Conservation (phyloP, 2,888 invertebrate genomes). For the Caenorhabditis virilis region DNA sequence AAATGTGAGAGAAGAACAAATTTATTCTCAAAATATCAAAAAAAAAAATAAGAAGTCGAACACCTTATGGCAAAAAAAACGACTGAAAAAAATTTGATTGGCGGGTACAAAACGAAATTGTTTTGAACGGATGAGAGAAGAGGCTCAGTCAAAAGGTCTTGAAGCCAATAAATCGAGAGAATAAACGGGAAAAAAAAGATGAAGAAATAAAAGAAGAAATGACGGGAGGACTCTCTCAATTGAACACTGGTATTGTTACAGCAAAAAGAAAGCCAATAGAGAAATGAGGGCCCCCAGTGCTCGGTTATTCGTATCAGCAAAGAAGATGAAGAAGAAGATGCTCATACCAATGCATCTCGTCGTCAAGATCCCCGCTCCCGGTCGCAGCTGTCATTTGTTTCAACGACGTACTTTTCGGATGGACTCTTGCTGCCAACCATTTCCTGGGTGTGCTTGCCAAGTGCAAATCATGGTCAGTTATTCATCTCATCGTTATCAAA, state of each 20-base stretch:
- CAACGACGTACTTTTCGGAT: background rate
- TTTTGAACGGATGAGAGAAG: background rate
- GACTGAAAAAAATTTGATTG: background rate
- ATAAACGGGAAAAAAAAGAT: too few relatives aligned
- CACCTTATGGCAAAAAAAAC: background rate
- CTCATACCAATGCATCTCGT: background rate
- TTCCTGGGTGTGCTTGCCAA: conserved; percentile 1
- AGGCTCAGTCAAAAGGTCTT: conserved; percentile 11
- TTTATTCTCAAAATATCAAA: background rate
- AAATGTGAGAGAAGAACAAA: too few relatives aligned
- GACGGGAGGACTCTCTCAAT: conserved; percentile 8
- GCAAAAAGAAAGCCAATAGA: too few relatives aligned
- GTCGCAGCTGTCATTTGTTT: conserved; percentile 2
- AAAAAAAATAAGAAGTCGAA: background rate
- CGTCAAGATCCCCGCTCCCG: background rate
- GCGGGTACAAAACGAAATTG: conserved; percentile 6
- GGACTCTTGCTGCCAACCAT: background rate
- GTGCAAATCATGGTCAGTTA: conserved; percentile 41
- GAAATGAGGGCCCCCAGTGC: too few relatives aligned
- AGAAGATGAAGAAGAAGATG: too few relatives aligned
- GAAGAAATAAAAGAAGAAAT: too few relatives aligned
- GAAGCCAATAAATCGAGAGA: conserved; percentile 32
- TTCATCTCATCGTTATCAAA: conserved; percentile 18
- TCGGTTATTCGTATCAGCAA: too few relatives aligned
- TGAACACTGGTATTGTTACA: conserved; percentile 54